Conservation (phyloP, 2,113 vertebrate genomes). For the Triplophysa rosa region DNA sequence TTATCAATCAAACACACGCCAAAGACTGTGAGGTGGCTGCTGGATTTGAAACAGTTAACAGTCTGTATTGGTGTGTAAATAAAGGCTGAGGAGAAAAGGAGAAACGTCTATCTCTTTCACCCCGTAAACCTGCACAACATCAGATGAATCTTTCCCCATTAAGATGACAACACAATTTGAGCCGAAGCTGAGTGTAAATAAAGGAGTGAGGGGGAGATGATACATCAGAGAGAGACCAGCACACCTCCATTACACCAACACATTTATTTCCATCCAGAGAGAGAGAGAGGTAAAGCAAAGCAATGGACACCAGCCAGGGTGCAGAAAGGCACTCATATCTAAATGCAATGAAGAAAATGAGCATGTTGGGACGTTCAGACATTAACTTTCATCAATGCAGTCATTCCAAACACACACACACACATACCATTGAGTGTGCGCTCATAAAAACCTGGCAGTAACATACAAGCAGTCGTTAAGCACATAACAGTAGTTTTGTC, state of each 20-base stretch:
- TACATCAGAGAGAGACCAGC: conserved; percentile 76
- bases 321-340: conserved; percentile 68
- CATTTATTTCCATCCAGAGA: conserved; percentile 79
- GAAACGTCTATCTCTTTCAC: conserved; percentile 72
- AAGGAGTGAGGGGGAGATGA: conserved; percentile 79
- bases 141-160: conserved; percentile 80
- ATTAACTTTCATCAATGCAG: conserved; percentile 81
- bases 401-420: conserved; percentile 63
- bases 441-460: conserved; percentile 71
- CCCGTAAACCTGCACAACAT: conserved; percentile 72
- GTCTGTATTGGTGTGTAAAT: conserved; percentile 60
- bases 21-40: neutral
- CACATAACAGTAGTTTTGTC: conserved; percentile 76
- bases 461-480: conserved; percentile 70
- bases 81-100: conserved; percentile 67
- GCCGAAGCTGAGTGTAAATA: conserved; percentile 82
- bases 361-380: conserved; percentile 67
- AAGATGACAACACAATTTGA: conserved; percentile 80
- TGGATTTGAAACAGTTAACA: conserved; percentile 59
- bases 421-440: conserved; percentile 46
- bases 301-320: conserved; percentile 62
- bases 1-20: neutral
- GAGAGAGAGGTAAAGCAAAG: conserved; percentile 54
- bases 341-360: conserved; percentile 68
- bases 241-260: conserved; percentile 75